A percentile compares a stretch with the other conserved stretches of the same genome.
These are phyloP conservation scores for Tylochromis polylepis DNA, from an alignment of 2,113 vertebrate species.

Conservation along the genomic window DNA sequence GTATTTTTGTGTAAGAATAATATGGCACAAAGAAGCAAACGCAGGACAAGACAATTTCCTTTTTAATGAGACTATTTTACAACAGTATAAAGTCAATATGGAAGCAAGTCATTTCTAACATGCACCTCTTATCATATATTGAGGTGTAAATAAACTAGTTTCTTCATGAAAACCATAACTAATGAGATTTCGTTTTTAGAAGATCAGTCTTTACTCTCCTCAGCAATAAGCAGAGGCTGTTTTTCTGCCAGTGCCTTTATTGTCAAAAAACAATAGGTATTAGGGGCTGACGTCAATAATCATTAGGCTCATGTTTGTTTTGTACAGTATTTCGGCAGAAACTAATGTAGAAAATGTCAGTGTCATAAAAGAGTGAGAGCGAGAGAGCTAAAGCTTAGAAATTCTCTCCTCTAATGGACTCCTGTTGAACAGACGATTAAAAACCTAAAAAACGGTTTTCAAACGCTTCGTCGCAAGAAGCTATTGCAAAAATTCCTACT, in stretches of 20 bases:
- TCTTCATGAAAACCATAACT: background rate
- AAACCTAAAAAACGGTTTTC: background rate
- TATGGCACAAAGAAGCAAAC: background rate
- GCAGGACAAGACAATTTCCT: background rate
- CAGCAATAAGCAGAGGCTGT: background rate
- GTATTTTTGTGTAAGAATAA: background rate
- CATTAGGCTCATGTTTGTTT: constrained; percentile 27
- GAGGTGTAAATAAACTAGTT: background rate
- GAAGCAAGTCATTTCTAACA: background rate
- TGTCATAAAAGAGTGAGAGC: background rate
- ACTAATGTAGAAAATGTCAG: background rate
- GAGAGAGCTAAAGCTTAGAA: background rate
- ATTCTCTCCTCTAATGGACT: background rate
- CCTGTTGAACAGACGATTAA: background rate
- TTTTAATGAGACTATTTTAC: background rate
- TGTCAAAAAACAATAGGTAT: constrained; percentile 32
- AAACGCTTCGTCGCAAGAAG: background rate
- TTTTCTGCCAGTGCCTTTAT: constrained; percentile 2
- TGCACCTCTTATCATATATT: background rate
- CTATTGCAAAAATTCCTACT: background rate
- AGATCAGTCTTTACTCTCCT: constrained; percentile 8
- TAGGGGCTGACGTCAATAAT: constrained; percentile 36
- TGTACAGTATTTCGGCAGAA: background rate
- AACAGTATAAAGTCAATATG: background rate
- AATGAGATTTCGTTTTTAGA: constrained; percentile 13